Base-by-base conservation (phyloP, 2,797 vertebrate species). In the Dermochelys coriacea region DNA sequence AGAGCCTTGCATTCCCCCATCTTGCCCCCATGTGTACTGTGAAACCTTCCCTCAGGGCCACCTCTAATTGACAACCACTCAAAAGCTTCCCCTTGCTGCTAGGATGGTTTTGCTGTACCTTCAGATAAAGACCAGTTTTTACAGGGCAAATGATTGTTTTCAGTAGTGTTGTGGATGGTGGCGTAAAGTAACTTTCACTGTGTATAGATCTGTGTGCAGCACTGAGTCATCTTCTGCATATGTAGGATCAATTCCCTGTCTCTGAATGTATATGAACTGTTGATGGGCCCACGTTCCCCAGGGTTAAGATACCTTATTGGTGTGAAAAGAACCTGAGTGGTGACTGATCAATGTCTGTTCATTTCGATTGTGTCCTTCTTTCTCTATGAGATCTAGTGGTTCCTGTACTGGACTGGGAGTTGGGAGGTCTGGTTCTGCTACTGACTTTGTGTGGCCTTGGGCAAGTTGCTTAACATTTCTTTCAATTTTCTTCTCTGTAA, bases 371-470 rank as follows among this genome's bases (percentile, higher is more conserved):
- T 45, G 47, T 77, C 45, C 74, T 45, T 6, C 59, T 71, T 71
- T 23, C 21, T 49, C n/a, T n/a, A 27, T 25, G 68, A 41, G 68
- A 12, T 41, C 68, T 25, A 23, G 21, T 74, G 68, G 68, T 41
- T 74, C 37, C 68, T 41, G 68, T 25, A 74, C 37, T 41, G 68
- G 21, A 12, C 19, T 37, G 21, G 68, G 68, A 41, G 37, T 41
- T 74, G 37, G 68, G 1, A 8, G 49, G 18, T 21, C 23, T 49
- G 64, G 14, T 81, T 84, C 59, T 41, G 52, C 47, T 49, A 0
- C 64, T 92, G 34, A 14, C 1, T 37, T 14, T 3, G 37, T 0
- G 0, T n/a, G 47, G 51, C 51, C 23, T 0, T 0, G 27, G 75
- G 41, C 14, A 11, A 29, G 10, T 37, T 1, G 5, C 18, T 78